A percentile compares a stretch with the other conserved stretches of the same genome.
Evolutionary conservation across 1,140 invertebrate species (phyloP).

Genomic region (Philotrypesis tridentata): DNA sequence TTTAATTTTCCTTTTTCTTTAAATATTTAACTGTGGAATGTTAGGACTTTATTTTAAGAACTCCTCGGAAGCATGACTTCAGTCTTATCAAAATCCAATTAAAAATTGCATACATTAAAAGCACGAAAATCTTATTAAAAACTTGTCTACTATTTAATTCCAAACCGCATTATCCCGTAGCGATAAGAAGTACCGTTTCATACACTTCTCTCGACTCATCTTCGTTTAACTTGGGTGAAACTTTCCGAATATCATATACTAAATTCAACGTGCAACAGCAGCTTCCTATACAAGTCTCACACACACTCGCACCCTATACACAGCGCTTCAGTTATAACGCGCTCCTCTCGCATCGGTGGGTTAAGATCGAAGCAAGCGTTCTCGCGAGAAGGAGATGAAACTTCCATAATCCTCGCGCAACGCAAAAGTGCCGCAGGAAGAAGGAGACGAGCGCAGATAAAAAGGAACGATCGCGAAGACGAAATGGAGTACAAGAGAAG

Average conservation of each 20-base stretch:
- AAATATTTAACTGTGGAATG: not conserved
- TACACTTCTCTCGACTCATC: constrained; percentile 18
- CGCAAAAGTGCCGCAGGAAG: constrained; percentile 55
- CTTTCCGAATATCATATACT: constrained; percentile 53
- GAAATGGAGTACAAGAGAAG: constrained; percentile 35
- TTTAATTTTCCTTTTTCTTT: not conserved
- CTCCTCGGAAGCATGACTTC: too few species aligned
- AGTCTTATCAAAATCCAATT: not conserved
- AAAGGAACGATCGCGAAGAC: constrained; percentile 49
- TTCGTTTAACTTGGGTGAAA: constrained; percentile 33
- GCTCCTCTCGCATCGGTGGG: constrained; percentile 49
- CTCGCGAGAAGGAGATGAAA: constrained; percentile 43
- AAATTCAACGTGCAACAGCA: constrained; percentile 53
- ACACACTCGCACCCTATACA: not conserved
- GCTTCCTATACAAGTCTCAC: constrained; percentile 30
- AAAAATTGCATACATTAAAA: not conserved
- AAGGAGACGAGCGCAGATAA: constrained; percentile 50
- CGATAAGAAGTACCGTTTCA: constrained; percentile 4
- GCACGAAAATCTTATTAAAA: not conserved
- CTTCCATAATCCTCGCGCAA: constrained; percentile 53
- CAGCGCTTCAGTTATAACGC: constrained; percentile 24
- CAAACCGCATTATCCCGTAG: constrained; percentile 17
- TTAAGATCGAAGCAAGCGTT: constrained; percentile 52
- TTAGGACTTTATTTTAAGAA: too few species aligned
- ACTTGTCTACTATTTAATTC: constrained; percentile 5